Evolutionary conservation across 2,888 invertebrate genomes (phyloP), one percentile per base, ranked within the genome.

Genomic region (Carterocephalus palaemon): DNA sequence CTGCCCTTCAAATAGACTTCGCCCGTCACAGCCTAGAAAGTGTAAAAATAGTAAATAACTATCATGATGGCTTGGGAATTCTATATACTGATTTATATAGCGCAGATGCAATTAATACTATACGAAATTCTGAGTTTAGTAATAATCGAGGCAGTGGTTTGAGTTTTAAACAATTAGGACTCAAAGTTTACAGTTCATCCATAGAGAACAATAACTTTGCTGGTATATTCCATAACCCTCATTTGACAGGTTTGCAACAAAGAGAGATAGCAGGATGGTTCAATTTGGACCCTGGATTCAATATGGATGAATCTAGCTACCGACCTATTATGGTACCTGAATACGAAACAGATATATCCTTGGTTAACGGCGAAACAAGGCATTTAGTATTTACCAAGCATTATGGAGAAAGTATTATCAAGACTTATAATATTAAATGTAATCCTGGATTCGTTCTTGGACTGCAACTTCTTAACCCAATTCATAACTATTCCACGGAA

Each of bases 241-340:
- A 93, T 24, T 88, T 98, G 49, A 91, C 94, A 1, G 91, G 93
- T 1, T 75, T 91, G 1, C 93, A 96, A 64, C 98, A 97, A 75
- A 88, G 95, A 67, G 97, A 98, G 84, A 89, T 98, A 36, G 93
- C 96, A 1, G 96, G 97, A 3, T 98, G 98, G 97, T 95, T 97
- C 61, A 89, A 90, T 55, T 89, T 91, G 65, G 91, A 92, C 19
- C 83, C 88, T 1, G 92, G 92, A 51, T 89, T 90, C 45, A 89
- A 90, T 53, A 79, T 89, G 47, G 89, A 90, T 26, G 93, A 93
- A 61, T 89, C 90, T 0, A 90, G 91, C 59, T 95, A 94, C 62
- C 89, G 90, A 51, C 94, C 95, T 0, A 91, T 93, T 36, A 78
- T 89, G 50, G 82, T 96, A 46, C 95, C 96, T 0, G 86, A 90